Evolutionary conservation across 2,113 vertebrate genomes (phyloP).

Genomic region (Oncorhynchus kisutch): DNA sequence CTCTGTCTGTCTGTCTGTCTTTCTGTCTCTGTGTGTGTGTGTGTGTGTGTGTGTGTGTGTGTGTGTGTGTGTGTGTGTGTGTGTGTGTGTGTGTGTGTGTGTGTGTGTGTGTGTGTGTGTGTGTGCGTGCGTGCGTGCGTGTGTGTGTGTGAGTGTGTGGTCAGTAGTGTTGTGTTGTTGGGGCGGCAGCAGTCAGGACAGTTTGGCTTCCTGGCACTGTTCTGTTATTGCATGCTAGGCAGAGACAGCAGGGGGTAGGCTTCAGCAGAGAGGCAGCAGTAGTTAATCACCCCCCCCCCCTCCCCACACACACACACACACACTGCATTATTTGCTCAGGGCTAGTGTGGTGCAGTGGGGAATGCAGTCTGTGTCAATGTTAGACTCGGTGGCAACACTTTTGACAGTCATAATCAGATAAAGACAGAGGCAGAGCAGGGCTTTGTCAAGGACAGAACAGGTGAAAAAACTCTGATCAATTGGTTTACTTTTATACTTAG

Average conservation of each 20-base stretch:
- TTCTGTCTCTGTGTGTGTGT: neutral
- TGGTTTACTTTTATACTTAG: no score
- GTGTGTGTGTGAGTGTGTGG: no score
- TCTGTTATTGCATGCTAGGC: neutral
- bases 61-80: no score
- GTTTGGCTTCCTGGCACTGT: neutral
- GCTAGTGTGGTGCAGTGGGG: neutral
- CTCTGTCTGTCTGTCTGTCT: neutral
- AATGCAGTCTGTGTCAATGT: slow-evolving; percentile 19
- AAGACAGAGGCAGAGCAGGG: slow-evolving; percentile 10
- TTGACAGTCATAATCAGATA: slow-evolving; percentile 32
- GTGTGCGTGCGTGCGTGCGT: no score
- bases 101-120: no score
- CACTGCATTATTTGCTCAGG: slow-evolving; percentile 13
- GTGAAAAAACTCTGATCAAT: slow-evolving; percentile 28
- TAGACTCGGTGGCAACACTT: slow-evolving; percentile 39
- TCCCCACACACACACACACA: neutral
- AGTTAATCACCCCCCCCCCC: no score
- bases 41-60: no score
- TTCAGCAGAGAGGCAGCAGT: neutral
- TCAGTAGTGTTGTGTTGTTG: slow-evolving; percentile 1
- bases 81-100: no score
- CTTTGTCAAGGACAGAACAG: slow-evolving; percentile 25
- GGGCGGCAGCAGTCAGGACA: neutral
- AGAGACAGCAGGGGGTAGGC: neutral